Evolutionary conservation across 2,888 invertebrate genomes (phyloP).

Genomic region (Aquatica leii): DNA sequence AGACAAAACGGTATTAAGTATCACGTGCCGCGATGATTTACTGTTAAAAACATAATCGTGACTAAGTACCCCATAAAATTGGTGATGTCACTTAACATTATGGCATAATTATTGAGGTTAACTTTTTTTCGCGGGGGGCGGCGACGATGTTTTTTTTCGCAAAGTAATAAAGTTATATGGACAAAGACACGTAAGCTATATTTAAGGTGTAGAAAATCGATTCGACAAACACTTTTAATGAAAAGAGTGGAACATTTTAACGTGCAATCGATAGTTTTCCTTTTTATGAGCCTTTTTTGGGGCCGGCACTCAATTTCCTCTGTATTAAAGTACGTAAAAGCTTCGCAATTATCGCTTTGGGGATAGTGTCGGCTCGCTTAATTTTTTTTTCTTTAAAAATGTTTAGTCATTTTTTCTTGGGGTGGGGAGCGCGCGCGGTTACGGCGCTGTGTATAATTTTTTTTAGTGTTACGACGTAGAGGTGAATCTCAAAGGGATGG

Average conservation of each 20-base stretch:
- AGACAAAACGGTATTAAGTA: not conserved
- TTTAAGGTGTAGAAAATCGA: constrained; percentile 35
- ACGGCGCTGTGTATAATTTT: too few relatives aligned
- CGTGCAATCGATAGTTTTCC: constrained; percentile 24
- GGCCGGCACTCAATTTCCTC: constrained; percentile 31
- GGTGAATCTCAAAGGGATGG: constrained; percentile 24
- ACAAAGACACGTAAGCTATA: constrained; percentile 34
- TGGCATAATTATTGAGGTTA: constrained; percentile 3
- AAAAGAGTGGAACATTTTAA: constrained; percentile 28
- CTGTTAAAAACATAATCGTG: constrained; percentile 13
- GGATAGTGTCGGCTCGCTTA: not conserved
- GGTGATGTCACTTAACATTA: constrained; percentile 19
- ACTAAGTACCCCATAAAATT: constrained; percentile 24
- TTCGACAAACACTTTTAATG: constrained; percentile 35
- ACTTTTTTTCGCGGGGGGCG: not conserved
- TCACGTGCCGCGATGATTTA: constrained; percentile 11
- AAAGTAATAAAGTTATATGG: constrained; percentile 31
- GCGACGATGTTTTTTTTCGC: constrained; percentile 10
- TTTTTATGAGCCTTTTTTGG: constrained; percentile 23
- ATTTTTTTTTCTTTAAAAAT: not conserved
- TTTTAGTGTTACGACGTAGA: constrained; percentile 20
- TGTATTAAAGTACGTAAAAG: constrained; percentile 31
- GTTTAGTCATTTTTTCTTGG: not conserved
- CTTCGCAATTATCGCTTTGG: constrained; percentile 17
- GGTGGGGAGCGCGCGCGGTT: not conserved